A percentile compares a stretch with the other conserved stretches of the same genome.
Evolutionary conservation across 2,888 invertebrate genomes (phyloP).

Genomic region (Torymus aiolomorphi): DNA sequence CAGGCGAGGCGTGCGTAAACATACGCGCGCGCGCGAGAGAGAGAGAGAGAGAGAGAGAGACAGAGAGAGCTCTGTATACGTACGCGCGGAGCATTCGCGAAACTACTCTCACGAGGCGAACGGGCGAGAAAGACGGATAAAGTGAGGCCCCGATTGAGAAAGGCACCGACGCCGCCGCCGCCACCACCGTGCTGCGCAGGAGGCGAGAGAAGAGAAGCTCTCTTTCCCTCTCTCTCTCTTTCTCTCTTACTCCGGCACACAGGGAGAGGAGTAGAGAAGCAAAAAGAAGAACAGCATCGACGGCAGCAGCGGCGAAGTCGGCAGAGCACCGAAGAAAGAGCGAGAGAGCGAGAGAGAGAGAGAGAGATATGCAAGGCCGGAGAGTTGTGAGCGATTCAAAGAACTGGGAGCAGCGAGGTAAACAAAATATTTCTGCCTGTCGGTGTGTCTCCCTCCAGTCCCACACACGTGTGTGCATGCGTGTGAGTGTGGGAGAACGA

Average conservation of each 20-base stretch:
- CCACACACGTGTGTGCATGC: slow-evolving; percentile 21
- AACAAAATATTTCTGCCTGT: slow-evolving; percentile 73
- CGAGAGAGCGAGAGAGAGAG: slow-evolving; percentile 1
- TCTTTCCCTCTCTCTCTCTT: no score
- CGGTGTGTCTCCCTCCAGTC: slow-evolving; percentile 58
- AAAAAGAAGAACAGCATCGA: slow-evolving; percentile 4
- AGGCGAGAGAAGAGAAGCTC: slow-evolving; percentile 54
- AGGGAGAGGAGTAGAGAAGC: slow-evolving; percentile 2
- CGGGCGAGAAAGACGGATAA: slow-evolving; percentile 46
- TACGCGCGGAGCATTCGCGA: slow-evolving; percentile 18
- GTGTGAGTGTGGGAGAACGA: slow-evolving; percentile 19
- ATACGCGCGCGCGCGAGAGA: neutral
- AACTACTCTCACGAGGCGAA: slow-evolving; percentile 23
- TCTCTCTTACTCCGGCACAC: neutral
- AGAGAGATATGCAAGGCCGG: slow-evolving; percentile 42
- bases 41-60: neutral
- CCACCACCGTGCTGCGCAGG: slow-evolving; percentile 63
- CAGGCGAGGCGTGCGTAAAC: neutral
- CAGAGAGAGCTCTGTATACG: neutral
- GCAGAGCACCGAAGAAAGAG: slow-evolving; percentile 6
- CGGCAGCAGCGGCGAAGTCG: slow-evolving; percentile 35
- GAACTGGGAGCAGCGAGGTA: slow-evolving; percentile 72
- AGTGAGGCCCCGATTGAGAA: slow-evolving; percentile 63
- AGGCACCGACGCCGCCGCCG: slow-evolving; percentile 54
- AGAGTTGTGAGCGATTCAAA: slow-evolving; percentile 69